phyloP scores from a whole-genome alignment of 2,113 vertebrate species.

The Gila orcuttii region DNA sequence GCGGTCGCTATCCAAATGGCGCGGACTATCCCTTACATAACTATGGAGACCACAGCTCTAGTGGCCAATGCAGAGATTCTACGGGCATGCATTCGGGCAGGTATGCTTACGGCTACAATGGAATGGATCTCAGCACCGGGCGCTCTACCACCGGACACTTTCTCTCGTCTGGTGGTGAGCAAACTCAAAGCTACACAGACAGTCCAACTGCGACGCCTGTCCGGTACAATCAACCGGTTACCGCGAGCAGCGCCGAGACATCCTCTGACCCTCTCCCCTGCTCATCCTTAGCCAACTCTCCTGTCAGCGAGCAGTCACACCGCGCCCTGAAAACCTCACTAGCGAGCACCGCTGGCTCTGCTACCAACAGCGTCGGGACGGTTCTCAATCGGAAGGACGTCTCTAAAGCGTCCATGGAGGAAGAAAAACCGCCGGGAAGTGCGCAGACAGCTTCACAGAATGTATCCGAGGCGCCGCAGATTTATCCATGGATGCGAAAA shows the following conservation, averaged over 20 bases:
- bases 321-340: slow-evolving; percentile 92
- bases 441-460: slow-evolving; percentile 89
- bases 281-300: slow-evolving; percentile 86
- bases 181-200: slow-evolving; percentile 88
- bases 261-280: slow-evolving; percentile 92
- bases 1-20: slow-evolving; percentile 99
- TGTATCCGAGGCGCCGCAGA: slow-evolving; percentile 85
- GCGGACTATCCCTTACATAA: slow-evolving; percentile 99
- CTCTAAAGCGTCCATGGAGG: slow-evolving; percentile 88
- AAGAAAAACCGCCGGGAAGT: slow-evolving; percentile 89
- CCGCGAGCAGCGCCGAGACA: slow-evolving; percentile 82
- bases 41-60: slow-evolving; percentile 98
- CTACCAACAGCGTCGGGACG: slow-evolving; percentile 80
- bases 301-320: slow-evolving; percentile 84
- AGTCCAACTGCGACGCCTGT: slow-evolving; percentile 84
- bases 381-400: slow-evolving; percentile 89
- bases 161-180: slow-evolving; percentile 86
- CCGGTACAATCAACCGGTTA: slow-evolving; percentile 89
- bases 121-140: slow-evolving; percentile 97
- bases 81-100: slow-evolving; percentile 96
- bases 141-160: slow-evolving; percentile 90
- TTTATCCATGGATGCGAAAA: slow-evolving; percentile 99
- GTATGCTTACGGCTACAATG: slow-evolving; percentile 98
- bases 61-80: slow-evolving; percentile 97
- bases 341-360: slow-evolving; percentile 79